Base-by-base conservation (phyloP, 2,888 invertebrate species). In the Drosophila atripex region DNA sequence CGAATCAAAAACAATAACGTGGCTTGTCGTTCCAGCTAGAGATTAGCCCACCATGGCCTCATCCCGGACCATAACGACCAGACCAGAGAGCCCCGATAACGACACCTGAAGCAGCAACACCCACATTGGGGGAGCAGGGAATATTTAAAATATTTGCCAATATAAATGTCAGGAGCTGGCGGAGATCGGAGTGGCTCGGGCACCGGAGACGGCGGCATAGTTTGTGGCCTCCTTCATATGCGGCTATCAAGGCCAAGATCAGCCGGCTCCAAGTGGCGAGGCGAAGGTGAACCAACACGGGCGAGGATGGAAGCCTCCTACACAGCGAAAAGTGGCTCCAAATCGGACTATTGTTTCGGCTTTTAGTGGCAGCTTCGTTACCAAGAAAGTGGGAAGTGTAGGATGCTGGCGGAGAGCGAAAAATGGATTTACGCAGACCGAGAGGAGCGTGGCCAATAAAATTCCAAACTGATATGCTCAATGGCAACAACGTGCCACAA, bases 221-320 rank as follows among this genome's bases (percentile, higher is more conserved):
- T 61, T 50, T 61, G 68, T 61, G 59, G 60, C 58, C 57, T 76
- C 84, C 88, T 84, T 78, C 78, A 87, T 75, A 77, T 55, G 83
- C 83, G 52, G 80, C 86, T 84, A 84, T 88, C 84, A 84, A 84
- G 86, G 88, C 86, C 84, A 88, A 86, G 86, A 84, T 88, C 84
- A 84, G 84, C 51, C 51, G 73, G 76, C 77, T 69, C 50, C 49
- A 73, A 77, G 75, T 68, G 84, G 73, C 76, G 70, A 43, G 43
- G 35, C 45, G 45, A 50, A 43, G 45, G 49, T 12, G 32, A 63
- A 16, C 50, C 11, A 21, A 43, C 18, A 11, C 43, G 18, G 28
- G 16, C 21, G 38, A 54, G 11, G 30, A 14, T 58, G 58, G 3
- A 5, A 7, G 11, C n/a, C n/a, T n/a, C 3, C 43, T 21, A 21